These are phyloP conservation scores for Xestia ashworthii DNA, from an alignment of 2,888 invertebrate species.

Conservation along the genomic window DNA sequence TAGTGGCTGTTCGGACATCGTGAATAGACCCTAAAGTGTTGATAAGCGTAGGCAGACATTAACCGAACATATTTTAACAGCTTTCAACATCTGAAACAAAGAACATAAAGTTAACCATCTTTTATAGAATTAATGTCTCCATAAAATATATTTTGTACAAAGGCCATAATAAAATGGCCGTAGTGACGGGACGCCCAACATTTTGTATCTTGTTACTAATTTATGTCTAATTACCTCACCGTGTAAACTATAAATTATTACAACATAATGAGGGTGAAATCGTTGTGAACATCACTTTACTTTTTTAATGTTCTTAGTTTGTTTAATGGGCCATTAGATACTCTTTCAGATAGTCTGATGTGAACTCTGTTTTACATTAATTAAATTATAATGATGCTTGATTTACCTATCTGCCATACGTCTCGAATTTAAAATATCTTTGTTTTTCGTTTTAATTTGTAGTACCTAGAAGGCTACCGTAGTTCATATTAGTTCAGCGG, in stretches of 20 bases:
- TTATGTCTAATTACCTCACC: conserved; percentile 77
- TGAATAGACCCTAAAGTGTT: not conserved
- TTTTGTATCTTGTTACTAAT: conserved; percentile 79
- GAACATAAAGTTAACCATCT: conserved; percentile 48
- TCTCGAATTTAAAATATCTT: conserved; percentile 2
- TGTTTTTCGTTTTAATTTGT: not conserved
- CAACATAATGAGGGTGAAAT: conserved; percentile 79
- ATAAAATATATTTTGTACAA: conserved; percentile 73
- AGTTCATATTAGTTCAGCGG: not conserved
- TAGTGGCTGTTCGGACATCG: too few species aligned
- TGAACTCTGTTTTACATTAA: conserved; percentile 64
- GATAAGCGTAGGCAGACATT: conserved; percentile 33
- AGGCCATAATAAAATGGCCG: conserved; percentile 47
- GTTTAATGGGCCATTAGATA: conserved; percentile 75
- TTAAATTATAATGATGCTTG: conserved; percentile 58
- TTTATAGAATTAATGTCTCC: conserved; percentile 69
- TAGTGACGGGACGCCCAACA: conserved; percentile 58
- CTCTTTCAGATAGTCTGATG: conserved; percentile 71
- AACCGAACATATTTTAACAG: conserved; percentile 39
- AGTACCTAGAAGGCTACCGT: not conserved
- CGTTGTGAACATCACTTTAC: conserved; percentile 72
- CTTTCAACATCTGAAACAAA: conserved; percentile 60
- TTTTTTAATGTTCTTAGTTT: conserved; percentile 70
- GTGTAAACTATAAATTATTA: conserved; percentile 77
- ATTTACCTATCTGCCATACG: conserved; percentile 25